Conservation (phyloP, 2,797 vertebrate genomes). For the Gastrophryne carolinensis region DNA sequence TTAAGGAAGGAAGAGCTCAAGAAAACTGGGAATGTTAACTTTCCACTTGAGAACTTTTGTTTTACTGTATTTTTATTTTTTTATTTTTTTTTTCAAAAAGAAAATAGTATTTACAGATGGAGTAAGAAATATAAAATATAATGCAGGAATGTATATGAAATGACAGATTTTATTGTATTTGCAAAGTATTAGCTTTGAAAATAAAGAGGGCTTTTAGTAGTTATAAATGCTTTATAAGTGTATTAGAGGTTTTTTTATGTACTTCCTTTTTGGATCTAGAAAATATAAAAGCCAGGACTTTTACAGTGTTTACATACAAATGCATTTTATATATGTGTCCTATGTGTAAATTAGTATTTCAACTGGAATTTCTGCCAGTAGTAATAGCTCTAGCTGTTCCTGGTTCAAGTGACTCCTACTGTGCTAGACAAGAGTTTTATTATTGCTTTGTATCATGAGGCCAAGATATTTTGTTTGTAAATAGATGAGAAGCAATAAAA, state of each 20-base stretch:
- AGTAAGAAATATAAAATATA: conserved; percentile 91
- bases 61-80: conserved; percentile 83
- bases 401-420: conserved; percentile 73
- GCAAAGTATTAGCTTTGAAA: conserved; percentile 91
- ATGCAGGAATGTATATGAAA: conserved; percentile 94
- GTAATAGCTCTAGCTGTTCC: conserved; percentile 68
- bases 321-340: conserved; percentile 91
- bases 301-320: conserved; percentile 93
- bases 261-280: conserved; percentile 78
- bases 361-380: conserved; percentile 72
- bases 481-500: conserved; percentile 98
- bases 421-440: conserved; percentile 80
- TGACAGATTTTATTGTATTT: conserved; percentile 94
- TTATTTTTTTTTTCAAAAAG: conserved; percentile 79
- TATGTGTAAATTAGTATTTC: conserved; percentile 83
- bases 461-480: conserved; percentile 86
- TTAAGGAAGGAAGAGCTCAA: conserved; percentile 73
- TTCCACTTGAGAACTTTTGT: conserved; percentile 90
- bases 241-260: conserved; percentile 93
- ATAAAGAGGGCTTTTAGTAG: conserved; percentile 88
- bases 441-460: conserved; percentile 86
- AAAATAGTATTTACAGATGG: conserved; percentile 97
- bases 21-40: conserved; percentile 73
- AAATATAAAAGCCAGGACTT: conserved; percentile 80
- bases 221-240: conserved; percentile 87